phyloP scores from a whole-genome alignment of 1,140 invertebrate genomes.

The Drosophila kurseongensis region DNA sequence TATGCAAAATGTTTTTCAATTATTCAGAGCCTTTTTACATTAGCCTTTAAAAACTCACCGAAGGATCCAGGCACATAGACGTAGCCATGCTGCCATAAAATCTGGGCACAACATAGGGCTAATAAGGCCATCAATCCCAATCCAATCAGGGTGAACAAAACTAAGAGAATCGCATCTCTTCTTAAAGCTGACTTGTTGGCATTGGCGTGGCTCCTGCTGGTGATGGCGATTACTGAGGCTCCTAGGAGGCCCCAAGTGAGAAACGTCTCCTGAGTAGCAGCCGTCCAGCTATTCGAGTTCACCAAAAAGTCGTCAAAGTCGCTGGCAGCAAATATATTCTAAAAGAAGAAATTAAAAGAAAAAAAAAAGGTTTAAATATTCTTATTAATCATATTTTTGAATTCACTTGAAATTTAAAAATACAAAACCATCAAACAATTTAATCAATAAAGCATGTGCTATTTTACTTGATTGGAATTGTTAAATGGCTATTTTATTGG shows the following conservation, averaged over 20 bases:
- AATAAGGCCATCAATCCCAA: constrained; percentile 91
- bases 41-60: constrained; percentile 86
- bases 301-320: constrained; percentile 94
- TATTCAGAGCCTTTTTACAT: no score
- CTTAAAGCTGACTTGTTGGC: constrained; percentile 89
- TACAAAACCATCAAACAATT: no score
- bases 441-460: no score
- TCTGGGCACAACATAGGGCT: constrained; percentile 92
- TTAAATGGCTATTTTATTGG: no score
- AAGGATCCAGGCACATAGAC: constrained; percentile 92
- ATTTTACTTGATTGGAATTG: no score
- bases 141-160: constrained; percentile 91
- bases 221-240: constrained; percentile 92
- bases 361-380: no score
- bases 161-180: constrained; percentile 92
- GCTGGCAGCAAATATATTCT: constrained; percentile 90
- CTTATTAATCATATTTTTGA: no score
- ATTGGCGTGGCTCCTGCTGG: constrained; percentile 87
- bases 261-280: constrained; percentile 94
- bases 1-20: constrained; percentile 52
- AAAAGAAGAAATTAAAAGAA: constrained; percentile 14
- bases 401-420: no score
- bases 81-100: constrained; percentile 90
- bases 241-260: constrained; percentile 95
- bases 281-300: constrained; percentile 94